These are phyloP conservation scores for Portunus trituberculatus DNA, from an alignment of 1,140 invertebrate genomes.

Conservation along the genomic window DNA sequence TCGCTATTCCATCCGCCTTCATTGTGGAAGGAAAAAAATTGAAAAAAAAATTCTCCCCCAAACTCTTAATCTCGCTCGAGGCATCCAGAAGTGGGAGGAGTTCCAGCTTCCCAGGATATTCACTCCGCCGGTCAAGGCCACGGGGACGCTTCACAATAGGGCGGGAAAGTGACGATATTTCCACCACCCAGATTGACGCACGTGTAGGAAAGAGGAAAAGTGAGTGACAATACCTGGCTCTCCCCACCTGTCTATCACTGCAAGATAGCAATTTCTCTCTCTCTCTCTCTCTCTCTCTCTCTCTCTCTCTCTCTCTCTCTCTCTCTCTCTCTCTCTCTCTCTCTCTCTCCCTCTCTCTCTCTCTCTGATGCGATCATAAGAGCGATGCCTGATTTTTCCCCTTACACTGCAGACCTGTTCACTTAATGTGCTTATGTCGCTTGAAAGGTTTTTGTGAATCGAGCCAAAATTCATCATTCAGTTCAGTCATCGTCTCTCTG, in stretches of 20 bases:
- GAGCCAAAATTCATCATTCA: neutral
- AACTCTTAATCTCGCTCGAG: neutral
- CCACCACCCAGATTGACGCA: too few species aligned
- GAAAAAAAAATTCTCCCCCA: neutral
- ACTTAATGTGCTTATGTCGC: neutral
- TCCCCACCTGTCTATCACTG: neutral
- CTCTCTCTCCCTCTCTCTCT: neutral
- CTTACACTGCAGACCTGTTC: neutral
- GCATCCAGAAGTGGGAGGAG: neutral
- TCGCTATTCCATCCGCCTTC: neutral
- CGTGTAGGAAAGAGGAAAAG: neutral
- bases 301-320: conserved; percentile 1
- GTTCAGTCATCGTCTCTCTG: neutral
- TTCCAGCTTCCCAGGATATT: neutral
- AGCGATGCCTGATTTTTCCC: neutral
- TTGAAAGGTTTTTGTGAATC: neutral
- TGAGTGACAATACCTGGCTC: neutral
- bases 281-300: conserved; percentile 17
- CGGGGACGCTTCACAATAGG: neutral
- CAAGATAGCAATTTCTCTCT: neutral
- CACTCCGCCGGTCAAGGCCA: neutral
- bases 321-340: conserved; percentile 9
- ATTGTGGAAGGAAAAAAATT: neutral
- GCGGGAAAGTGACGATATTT: neutral
- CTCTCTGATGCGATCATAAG: neutral